phyloP scores from a whole-genome alignment of 2,888 invertebrate species.

The Drosophila hawaiiensis region DNA sequence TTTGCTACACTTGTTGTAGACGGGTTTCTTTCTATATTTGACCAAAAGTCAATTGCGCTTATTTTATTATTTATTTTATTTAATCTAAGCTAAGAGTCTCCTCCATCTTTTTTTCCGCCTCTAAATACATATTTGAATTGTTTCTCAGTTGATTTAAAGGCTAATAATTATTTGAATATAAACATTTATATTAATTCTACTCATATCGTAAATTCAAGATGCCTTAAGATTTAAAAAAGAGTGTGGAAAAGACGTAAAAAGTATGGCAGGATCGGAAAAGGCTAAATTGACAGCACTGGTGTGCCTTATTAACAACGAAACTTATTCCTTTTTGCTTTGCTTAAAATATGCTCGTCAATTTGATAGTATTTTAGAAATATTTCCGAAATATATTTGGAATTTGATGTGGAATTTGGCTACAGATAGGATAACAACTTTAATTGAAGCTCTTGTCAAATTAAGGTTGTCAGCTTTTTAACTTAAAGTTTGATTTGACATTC shows the following conservation, averaged over 20 bases:
- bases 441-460: not conserved
- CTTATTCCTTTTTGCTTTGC: not conserved
- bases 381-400: not conserved
- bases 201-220: too few relatives aligned
- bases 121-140: not conserved
- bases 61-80: not conserved
- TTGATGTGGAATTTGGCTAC: not conserved
- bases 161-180: not conserved
- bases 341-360: too few relatives aligned
- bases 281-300: not conserved
- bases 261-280: not conserved
- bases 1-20: conserved; percentile 23
- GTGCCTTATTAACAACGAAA: not conserved
- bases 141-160: not conserved
- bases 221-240: not conserved
- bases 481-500: not conserved
- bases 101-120: not conserved
- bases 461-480: conserved; percentile 8
- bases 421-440: not conserved
- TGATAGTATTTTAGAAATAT: not conserved
- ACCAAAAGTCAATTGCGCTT: conserved; percentile 47
- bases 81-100: not conserved
- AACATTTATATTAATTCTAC: not conserved
- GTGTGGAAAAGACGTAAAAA: not conserved
- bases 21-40: conserved; percentile 36